Percentiles rank a stretch among this genome's conserved stretches.
Evolutionary conservation across 2,888 invertebrate genomes (phyloP).

Genomic region (Bimastos eiseni): DNA sequence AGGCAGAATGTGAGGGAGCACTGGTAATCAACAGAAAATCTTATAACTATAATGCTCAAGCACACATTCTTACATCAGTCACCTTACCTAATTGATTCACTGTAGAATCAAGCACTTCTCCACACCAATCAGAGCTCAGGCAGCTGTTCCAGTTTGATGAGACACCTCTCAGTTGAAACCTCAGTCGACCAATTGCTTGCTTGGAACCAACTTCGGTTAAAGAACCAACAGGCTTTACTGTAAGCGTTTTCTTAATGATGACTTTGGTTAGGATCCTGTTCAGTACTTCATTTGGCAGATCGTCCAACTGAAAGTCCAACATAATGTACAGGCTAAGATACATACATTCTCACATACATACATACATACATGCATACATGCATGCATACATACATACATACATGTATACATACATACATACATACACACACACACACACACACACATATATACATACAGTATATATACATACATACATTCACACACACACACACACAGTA

Average conservation of each 20-base stretch:
- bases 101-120: background rate
- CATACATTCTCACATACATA: too few species aligned
- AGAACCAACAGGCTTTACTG: background rate
- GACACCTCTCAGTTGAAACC: background rate
- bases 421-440: too few species aligned
- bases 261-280: background rate
- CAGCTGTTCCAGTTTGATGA: background rate
- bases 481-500: too few species aligned
- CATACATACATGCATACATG: too few species aligned
- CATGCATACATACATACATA: too few species aligned
- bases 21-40: background rate
- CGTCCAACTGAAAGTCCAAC: background rate
- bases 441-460: too few species aligned
- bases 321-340: too few species aligned
- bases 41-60: background rate
- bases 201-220: background rate
- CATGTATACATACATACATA: too few species aligned
- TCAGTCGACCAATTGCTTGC: too few species aligned
- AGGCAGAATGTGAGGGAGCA: background rate
- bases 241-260: background rate
- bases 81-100: background rate
- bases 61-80: background rate
- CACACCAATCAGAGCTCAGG: background rate
- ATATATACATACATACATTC: too few species aligned
- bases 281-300: background rate